Evolutionary conservation across 2,113 vertebrate species (phyloP), one percentile per base, ranked within the genome.

Genomic region (Trinectes maculatus): DNA sequence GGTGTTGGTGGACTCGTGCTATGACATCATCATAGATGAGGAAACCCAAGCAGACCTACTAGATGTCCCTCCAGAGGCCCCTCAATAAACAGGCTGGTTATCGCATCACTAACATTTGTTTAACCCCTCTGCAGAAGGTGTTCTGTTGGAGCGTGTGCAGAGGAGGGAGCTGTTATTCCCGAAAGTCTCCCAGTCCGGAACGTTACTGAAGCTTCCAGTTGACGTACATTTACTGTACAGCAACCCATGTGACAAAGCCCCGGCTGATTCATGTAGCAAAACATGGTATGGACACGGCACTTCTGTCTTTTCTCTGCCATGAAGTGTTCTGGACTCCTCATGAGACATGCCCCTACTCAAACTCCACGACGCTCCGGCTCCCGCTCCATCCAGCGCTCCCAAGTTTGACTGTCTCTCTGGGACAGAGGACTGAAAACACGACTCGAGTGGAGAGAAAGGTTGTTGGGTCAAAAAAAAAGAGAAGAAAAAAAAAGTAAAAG

Each of bases 41-140:
- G 91, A 93, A 90, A 84, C 47, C 54, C 91, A 86, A 88, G 91
- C 88, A 89, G 91, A 80, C 80, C 70, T 2, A 52, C 68, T 37
- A 47, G 73, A 75, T 61, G 49, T 76, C 69, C 80, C 68, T 89
- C 88, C 85, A 82, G 91, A 89, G 93, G 87, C 89, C 93, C 86
- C 93, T 94, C 91, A 92, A 94, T 95, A 97, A 96, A 95, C 94
- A 96, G 94, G 92, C 92, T 95, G 93, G 95, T 97, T 98, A 98
- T 98, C 96, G 93, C 93, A 96, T 93, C 95, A 96, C 95, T 97
- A 98, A 98, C 96, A 98, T 99, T 98, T 98, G 95, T 96, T 96
- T 99, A 98, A 98, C 96, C 96, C 94, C 93, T 95, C 94, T 94
- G 93, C 92, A 91, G 93, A 94, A 93, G 93, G 93, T 93, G 87